Evolutionary conservation across 2,888 invertebrate species (phyloP).

Genomic region (Buathra laborator): DNA sequence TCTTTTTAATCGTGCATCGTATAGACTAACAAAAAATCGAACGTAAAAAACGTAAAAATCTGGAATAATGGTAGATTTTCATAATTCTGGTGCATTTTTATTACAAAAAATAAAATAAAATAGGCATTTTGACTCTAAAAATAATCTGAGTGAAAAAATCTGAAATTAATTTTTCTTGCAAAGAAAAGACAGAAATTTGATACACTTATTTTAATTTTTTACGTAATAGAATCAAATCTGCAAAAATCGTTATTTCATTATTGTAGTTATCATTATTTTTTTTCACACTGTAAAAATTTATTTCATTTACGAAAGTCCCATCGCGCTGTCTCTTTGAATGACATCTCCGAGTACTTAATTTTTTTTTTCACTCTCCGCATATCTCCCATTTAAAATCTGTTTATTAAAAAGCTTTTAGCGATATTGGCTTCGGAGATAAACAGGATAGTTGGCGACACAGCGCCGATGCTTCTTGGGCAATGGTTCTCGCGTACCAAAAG

Average conservation of each 20-base stretch:
- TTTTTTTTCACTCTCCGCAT: conserved; percentile 16
- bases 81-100: too few species aligned
- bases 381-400: conserved; percentile 68
- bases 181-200: not conserved
- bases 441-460: conserved; percentile 35
- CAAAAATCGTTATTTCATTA: too few species aligned
- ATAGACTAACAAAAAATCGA: not conserved
- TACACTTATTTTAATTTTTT: too few species aligned
- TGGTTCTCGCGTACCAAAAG: conserved; percentile 3
- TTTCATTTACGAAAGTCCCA: not conserved
- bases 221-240: too few species aligned
- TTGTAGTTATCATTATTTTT: too few species aligned
- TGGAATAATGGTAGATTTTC: too few species aligned
- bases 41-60: too few species aligned
- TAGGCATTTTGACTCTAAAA: too few species aligned
- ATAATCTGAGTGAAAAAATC: too few species aligned
- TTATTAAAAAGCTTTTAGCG: conserved; percentile 80
- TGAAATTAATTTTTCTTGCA: not conserved
- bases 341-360: not conserved
- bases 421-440: conserved; percentile 72
- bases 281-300: not conserved
- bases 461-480: not conserved
- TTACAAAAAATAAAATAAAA: too few species aligned
- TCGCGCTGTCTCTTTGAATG: not conserved
- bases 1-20: not conserved